phyloP scores from a whole-genome alignment of 1,140 invertebrate species.

The Dysdera silvatica region DNA sequence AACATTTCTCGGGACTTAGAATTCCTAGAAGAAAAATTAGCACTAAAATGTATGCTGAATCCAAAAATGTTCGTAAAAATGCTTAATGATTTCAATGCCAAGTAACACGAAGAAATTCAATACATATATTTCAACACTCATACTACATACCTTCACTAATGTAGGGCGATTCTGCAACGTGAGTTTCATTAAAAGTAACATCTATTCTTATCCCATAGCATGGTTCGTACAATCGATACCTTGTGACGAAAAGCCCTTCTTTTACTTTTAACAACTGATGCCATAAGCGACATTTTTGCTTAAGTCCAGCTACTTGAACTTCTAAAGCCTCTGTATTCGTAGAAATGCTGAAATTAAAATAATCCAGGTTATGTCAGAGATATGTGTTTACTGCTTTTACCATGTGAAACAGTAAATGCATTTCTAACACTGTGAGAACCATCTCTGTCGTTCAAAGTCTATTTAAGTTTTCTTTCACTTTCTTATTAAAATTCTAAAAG shows the following conservation, averaged over 20 bases:
- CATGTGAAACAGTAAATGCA: neutral
- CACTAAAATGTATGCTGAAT: neutral
- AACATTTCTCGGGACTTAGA: slow-evolving; percentile 73
- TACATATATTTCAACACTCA: too few relatives aligned
- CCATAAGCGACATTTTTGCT: slow-evolving; percentile 56
- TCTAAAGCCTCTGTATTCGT: neutral
- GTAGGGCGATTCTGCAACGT: slow-evolving; percentile 61
- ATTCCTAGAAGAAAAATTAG: slow-evolving; percentile 20
- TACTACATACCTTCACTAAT: slow-evolving; percentile 57
- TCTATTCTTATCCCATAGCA: slow-evolving; percentile 62
- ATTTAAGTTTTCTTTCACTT: too few relatives aligned
- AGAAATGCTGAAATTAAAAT: slow-evolving; percentile 16
- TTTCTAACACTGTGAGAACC: neutral
- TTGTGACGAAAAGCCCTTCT: slow-evolving; percentile 75
- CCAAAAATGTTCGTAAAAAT: slow-evolving; percentile 37
- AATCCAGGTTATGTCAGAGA: neutral
- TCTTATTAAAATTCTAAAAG: too few relatives aligned
- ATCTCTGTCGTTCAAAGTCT: neutral
- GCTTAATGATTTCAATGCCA: too few relatives aligned
- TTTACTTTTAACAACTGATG: slow-evolving; percentile 68
- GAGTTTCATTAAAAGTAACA: slow-evolving; percentile 58
- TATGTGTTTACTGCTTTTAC: neutral
- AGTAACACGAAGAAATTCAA: too few relatives aligned
- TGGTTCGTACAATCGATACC: slow-evolving; percentile 70
- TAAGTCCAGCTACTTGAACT: slow-evolving; percentile 3